phyloP scores from a whole-genome alignment of 2,113 vertebrate species.

The Amblyopsis rosae region DNA sequence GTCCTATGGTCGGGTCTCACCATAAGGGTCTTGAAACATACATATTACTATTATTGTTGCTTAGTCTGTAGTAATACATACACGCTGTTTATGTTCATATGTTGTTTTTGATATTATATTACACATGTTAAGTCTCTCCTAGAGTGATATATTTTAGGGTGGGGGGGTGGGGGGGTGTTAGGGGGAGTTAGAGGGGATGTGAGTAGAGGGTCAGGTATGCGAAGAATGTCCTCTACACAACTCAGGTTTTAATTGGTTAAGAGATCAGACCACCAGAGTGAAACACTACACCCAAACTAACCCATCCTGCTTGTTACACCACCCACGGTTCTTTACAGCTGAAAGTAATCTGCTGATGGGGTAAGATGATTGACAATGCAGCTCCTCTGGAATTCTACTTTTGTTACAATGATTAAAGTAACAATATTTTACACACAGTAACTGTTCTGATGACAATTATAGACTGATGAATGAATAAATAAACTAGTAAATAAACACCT shows the following conservation, averaged over 20 bases:
- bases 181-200: slow-evolving; percentile 38
- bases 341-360: no score
- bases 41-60: no score
- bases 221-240: slow-evolving; percentile 65
- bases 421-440: background rate
- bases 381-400: no score
- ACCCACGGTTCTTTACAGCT: slow-evolving; percentile 20
- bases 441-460: background rate
- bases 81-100: no score
- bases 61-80: no score
- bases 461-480: background rate
- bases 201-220: slow-evolving; percentile 62
- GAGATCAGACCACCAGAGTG: slow-evolving; percentile 62
- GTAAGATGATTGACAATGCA: no score
- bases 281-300: slow-evolving; percentile 60
- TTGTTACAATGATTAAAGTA: background rate
- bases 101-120: no score
- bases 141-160: background rate
- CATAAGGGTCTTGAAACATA: no score
- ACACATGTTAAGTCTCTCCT: background rate
- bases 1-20: no score
- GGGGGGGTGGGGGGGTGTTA: background rate
- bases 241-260: slow-evolving; percentile 57
- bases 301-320: slow-evolving; percentile 40
- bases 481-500: background rate